Base-by-base conservation (phyloP, 1,140 invertebrate genomes). In the Nasonia giraulti region DNA sequence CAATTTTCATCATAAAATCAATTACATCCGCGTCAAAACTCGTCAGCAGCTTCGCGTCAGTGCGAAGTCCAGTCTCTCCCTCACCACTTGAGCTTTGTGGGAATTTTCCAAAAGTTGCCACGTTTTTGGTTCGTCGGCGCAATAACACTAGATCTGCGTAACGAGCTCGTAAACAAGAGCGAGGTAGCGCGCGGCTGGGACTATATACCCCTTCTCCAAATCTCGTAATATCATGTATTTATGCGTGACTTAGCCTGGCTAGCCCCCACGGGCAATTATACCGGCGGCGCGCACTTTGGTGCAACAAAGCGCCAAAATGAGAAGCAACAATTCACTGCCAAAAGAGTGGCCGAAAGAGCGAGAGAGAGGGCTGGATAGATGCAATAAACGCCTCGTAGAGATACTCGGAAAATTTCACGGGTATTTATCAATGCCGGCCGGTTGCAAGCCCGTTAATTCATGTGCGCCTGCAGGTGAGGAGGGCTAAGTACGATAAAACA, bases 71-170 rank as follows among this genome's bases (percentile, higher is more conserved):
- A 6, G 14, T 6, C 17, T 78, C 81, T 71, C 80, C 14, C 44
- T 55, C 40, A 77, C 1, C 37, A 47, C 44, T 81, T 40, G 5
- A 55, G 80, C 20, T 27, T 55, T 8, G 81, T 78, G 50, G 80
- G 80, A 85, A 80, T 85, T 85, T 85, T 76, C 78, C 12, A 71
- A 68, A 80, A 80, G 20, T 85, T 75, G 71, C 69, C 78, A 50
- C 69, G 62, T 85, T 91, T 90, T 90, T 87, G 88, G 88, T 89
- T 89, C 89, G 90, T 90, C 87, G 90, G 90, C 5, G 84, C 92
- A 92, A 92, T 93, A 93, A 93, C 92, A 91, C 88, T 92, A 92
- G 91, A 92, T 93, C 91, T 91, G 90, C 89, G 88, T 92, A 93
- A 93, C 90, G 92, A 92, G 92, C 90, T 89, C 89, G 90, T 92